Conservation (phyloP, 1,140 invertebrate genomes). For the Camponotus vicinus region DNA sequence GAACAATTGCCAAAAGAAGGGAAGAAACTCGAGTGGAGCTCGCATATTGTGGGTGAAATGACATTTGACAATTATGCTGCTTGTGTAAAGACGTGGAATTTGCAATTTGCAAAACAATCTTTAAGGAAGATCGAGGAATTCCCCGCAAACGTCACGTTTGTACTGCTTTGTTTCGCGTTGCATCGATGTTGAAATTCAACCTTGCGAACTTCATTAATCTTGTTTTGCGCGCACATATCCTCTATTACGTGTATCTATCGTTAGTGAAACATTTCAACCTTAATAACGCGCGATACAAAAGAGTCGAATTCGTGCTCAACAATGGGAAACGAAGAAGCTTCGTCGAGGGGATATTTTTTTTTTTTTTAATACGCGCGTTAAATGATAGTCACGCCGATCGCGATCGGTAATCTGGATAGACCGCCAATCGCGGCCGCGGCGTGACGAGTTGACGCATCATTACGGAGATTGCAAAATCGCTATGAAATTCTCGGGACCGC, state of each 20-base stretch:
- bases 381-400: conserved; percentile 41
- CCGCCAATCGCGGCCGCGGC: conserved; percentile 43
- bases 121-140: background rate
- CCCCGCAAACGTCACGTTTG: too few relatives aligned
- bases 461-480: conserved; percentile 56
- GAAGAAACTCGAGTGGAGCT: background rate
- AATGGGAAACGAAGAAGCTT: too few relatives aligned
- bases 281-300: too few relatives aligned
- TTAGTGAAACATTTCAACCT: background rate
- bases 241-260: background rate
- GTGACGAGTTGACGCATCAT: conserved; percentile 66
- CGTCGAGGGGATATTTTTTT: too few relatives aligned
- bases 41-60: background rate
- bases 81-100: background rate
- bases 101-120: background rate
- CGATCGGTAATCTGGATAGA: conserved; percentile 36
- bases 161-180: background rate
- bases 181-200: background rate
- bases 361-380: background rate
- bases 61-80: background rate
- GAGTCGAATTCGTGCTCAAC: background rate
- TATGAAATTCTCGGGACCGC: conserved; percentile 28
- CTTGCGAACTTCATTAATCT: background rate
- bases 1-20: background rate
- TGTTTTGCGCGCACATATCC: background rate